Base-by-base conservation (phyloP, 2,888 invertebrate species). In the Bugula neritina region DNA sequence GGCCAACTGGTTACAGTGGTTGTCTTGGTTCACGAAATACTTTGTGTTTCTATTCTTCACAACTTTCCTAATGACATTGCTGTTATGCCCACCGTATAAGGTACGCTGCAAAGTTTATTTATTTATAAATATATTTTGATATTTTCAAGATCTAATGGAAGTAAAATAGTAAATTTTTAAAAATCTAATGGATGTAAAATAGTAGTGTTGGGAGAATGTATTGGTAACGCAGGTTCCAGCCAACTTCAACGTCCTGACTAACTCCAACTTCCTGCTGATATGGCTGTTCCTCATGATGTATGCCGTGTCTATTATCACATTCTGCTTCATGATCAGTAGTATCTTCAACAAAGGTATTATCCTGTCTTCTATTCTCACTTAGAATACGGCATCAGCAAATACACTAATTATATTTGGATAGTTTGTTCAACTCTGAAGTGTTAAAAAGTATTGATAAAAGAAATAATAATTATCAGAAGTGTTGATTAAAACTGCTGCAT, bases 21-120 rank as follows among this genome's bases (percentile, higher is more conserved):
- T 88, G 0, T 92, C 92, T 0, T 93, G 93, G 92, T 93, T 92
- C 83, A 86, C 89, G 58, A 91, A 92, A 80, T 90, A 90, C 72
- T 88, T 92, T 76, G 76, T 90, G 1, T 89, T 90, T 79, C 86
- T 91, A 72, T 76, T 89, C 0, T 80, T 91, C 54, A 88, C 90
- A 0, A 86, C 89, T 0, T 76, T 86, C 21, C 74, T 86, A 34
- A 84, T 87, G 76, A 83, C 85, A 1, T 52, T 84, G 5, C 77
- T 83, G 75, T 75, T 81, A 73, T 78, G 79, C 69, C 70, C 54
- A 35, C 70, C 70, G 10, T 63, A 31, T 27, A 31, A 63, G 3
- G 63, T 63, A 63, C 27, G 34, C 25, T n/a, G 13, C 23, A 23
- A n/a, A 17, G 25, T 57, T 13, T 57, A 57, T 57, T 57, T 52